Conservation (phyloP, 35 echinoderm and acorn worm species). For the Hemicentrotus pulcherrimus region DNA sequence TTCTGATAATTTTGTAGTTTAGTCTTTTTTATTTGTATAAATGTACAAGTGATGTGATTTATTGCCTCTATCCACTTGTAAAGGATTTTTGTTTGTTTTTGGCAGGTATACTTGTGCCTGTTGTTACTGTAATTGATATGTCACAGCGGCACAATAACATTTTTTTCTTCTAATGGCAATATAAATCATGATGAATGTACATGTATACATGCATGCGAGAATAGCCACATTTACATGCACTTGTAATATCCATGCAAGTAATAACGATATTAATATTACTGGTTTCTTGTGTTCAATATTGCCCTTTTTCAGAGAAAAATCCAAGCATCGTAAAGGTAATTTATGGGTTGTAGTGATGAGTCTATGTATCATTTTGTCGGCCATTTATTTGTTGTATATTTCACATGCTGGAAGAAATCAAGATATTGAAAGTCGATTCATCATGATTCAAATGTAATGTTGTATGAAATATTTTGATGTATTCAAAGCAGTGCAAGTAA, state of each 20-base stretch:
- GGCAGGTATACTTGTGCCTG: too few species aligned
- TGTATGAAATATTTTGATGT: background rate
- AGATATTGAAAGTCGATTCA: background rate
- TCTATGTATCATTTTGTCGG: background rate
- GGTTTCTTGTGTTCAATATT: background rate
- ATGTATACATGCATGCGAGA: background rate
- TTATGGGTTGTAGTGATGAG: constrained; percentile 36
- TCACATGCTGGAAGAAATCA: background rate
- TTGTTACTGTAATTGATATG: too few species aligned
- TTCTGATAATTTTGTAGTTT: too few species aligned
- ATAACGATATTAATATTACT: background rate
- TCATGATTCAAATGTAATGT: background rate
- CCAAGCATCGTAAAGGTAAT: constrained; percentile 49
- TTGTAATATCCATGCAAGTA: background rate
- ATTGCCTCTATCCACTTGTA: too few species aligned
- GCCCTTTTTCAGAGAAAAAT: constrained; percentile 25
- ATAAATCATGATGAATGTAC: background rate
- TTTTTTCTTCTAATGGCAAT: background rate
- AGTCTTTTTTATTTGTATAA: too few species aligned
- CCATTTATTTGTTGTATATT: background rate
- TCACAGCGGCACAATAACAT: too few species aligned
- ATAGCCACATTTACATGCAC: background rate
- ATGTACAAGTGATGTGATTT: too few species aligned
- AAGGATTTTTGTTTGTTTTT: too few species aligned
- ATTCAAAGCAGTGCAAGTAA: too few species aligned